These are phyloP conservation scores for Orcinus orca DNA, from an alignment of 2,113 vertebrate species.

Conservation along the genomic window DNA sequence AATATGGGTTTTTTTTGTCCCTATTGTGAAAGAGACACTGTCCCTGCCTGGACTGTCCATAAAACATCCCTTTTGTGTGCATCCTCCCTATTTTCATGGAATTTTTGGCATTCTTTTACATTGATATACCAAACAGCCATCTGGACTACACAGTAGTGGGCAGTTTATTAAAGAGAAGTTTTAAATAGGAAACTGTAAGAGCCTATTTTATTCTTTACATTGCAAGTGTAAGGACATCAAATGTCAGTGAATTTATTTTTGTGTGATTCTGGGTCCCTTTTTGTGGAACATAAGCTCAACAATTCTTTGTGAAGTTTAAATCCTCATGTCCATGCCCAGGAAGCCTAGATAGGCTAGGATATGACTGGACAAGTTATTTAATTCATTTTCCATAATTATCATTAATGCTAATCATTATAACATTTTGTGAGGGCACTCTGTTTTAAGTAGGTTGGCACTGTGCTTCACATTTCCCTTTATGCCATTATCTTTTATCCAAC, in stretches of 20 bases:
- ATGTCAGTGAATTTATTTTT: constrained; percentile 58
- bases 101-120: constrained; percentile 45
- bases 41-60: background rate
- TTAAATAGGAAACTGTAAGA: constrained; percentile 30
- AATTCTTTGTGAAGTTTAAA: constrained; percentile 9
- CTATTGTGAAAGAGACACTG: constrained; percentile 24
- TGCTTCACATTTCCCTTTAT: background rate
- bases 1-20: background rate
- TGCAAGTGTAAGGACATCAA: background rate
- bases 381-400: background rate
- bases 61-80: background rate
- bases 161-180: constrained; percentile 59
- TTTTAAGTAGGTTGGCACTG: background rate
- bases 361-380: background rate
- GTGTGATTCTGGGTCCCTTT: constrained; percentile 20
- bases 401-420: background rate
- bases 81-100: background rate
- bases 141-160: constrained; percentile 38
- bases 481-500: background rate
- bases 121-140: constrained; percentile 4
- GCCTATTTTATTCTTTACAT: constrained; percentile 34
- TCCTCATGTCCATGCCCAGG: background rate
- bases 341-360: background rate
- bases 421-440: background rate
- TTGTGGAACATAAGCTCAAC: background rate